Evolutionary conservation across 1,140 invertebrate genomes (phyloP), one percentile per base, ranked within the genome.

Genomic region (Chrysopa pallens): DNA sequence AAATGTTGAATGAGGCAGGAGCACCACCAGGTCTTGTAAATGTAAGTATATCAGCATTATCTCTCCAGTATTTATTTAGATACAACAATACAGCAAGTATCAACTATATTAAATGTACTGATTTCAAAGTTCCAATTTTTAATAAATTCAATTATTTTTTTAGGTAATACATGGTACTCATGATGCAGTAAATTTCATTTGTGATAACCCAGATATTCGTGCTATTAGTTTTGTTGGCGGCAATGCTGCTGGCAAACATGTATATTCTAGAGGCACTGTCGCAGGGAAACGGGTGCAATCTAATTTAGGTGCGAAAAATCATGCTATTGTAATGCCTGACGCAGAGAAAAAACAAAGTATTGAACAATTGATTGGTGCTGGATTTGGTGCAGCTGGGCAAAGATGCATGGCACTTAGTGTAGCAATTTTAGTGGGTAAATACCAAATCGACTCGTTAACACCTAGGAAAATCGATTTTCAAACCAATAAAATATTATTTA

Each of bases 261-360:
- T 99, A 54, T 98, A 98, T 62, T 78, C 86, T 51, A 69, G 88
- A 50, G 91, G 89, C 38, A 83, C 80, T 43, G 62, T 57, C 12
- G 49, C 62, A 63, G 92, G 95, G 9, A 99, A 99, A 62, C 73
- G 94, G 36, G 92, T 98, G 0, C 95, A 99, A 63, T 88, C 86
- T 38, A 98, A 98, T 59, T 93, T 98, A 88, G 94, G 94, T 14
- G 95, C 96, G 1, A 98, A 99, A 66, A 98, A 99, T 62, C 96
- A 99, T 61, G 94, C 94, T 42, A 78, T 99, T 6, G 76, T 98
- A 31, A 74, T 98, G 72, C 81, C 91, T 12, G 95, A 99, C 68
- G 94, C 94, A 9, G 95, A 98, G 60, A 98, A 97, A 63, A 92
- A 95, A 57, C 81, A 90, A 53, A 92, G 92, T 0, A 64, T 98